A percentile compares a stretch with the other conserved stretches of the same genome.
Evolutionary conservation across 2,113 vertebrate species (phyloP).

Genomic region (zebrafish (Danio rerio)): DNA sequence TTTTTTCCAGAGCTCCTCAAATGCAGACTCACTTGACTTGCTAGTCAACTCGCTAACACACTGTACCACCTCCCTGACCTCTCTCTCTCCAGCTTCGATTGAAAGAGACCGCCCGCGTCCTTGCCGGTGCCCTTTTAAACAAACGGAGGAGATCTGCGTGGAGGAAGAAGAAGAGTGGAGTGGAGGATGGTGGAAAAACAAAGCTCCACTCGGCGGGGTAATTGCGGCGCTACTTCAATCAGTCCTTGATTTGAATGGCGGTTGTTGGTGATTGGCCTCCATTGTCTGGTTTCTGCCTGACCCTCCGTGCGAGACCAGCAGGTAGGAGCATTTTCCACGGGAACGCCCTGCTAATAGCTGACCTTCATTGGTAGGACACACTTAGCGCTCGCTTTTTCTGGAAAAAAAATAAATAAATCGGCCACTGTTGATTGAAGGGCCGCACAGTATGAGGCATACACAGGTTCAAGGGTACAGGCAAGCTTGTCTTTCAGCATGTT

Average conservation of each 20-base stretch:
- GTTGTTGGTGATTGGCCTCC: constrained; percentile 56
- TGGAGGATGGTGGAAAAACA: constrained; percentile 46
- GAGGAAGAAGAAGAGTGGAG: constrained; percentile 31
- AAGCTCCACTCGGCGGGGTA: constrained; percentile 54
- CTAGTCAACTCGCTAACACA: constrained; percentile 33
- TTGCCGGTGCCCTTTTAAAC: constrained; percentile 47
- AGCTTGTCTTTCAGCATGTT: background rate
- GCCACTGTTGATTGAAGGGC: constrained; percentile 42
- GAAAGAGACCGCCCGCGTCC: constrained; percentile 29
- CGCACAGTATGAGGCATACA: background rate
- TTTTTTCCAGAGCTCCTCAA: constrained; percentile 16
- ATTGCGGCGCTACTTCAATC: constrained; percentile 63
- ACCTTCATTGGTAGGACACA: constrained; percentile 35
- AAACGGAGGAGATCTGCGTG: constrained; percentile 37
- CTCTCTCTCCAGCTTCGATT: constrained; percentile 15
- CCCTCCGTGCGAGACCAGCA: background rate
- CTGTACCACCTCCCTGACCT: constrained; percentile 24
- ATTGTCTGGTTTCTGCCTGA: constrained; percentile 45
- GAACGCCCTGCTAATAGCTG: constrained; percentile 41
- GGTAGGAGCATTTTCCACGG: background rate
- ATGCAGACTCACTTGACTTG: constrained; percentile 25
- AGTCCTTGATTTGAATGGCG: constrained; percentile 59
- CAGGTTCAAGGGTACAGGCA: background rate
- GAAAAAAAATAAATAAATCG: background rate
- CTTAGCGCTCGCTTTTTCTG: background rate